Percentiles rank a stretch among this genome's conserved stretches.
Conservation (phyloP, 2,797 vertebrate species). For the Sebastes hopkinsi region DNA sequence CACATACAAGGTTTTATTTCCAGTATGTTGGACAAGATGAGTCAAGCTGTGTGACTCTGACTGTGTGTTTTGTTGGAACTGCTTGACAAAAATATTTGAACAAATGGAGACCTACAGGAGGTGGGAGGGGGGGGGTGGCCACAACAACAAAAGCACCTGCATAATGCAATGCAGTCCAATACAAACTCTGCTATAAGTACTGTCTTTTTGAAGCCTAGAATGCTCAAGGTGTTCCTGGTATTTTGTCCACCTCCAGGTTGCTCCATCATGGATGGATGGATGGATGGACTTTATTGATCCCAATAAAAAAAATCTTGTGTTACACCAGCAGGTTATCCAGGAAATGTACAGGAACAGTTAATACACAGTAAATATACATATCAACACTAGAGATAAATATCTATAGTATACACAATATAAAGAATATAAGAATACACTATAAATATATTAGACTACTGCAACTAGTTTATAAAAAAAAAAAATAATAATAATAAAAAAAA, state of each 20-base stretch:
- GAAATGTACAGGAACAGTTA: no score
- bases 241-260: background rate
- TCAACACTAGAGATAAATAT: no score
- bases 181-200: background rate
- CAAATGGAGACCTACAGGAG: slow-evolving; percentile 3
- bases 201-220: background rate
- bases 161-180: background rate
- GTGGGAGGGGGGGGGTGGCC: background rate
- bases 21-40: slow-evolving; percentile 15
- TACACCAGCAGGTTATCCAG: no score
- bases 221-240: background rate
- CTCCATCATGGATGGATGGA: background rate
- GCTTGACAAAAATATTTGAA: slow-evolving; percentile 17
- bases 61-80: slow-evolving; percentile 18
- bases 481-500: no score
- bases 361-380: no score
- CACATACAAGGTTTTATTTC: slow-evolving; percentile 25
- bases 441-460: no score
- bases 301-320: no score
- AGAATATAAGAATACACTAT: no score
- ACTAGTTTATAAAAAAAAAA: no score
- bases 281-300: no score
- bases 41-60: slow-evolving; percentile 34
- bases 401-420: no score
- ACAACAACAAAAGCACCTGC: background rate